A percentile compares a stretch with the other conserved stretches of the same genome.
Conservation (phyloP, 30 jellyfish, hydroid and myxozoan genomes). For the Chrysaora quinquecirrha region DNA sequence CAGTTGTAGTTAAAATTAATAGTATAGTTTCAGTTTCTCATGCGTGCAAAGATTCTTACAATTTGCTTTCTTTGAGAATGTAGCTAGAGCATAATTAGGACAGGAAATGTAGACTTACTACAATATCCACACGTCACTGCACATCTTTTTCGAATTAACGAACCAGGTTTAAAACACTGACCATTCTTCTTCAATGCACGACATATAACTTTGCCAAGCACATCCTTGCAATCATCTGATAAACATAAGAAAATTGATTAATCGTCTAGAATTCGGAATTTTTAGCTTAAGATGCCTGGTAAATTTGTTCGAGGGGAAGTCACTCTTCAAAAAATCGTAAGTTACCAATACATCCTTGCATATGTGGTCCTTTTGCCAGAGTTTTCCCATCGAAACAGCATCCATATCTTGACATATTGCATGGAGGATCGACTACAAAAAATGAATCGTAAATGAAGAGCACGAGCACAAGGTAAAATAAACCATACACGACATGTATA, state of each 20-base stretch:
- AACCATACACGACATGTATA: no score
- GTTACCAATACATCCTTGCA: constrained; percentile 76
- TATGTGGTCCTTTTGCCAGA: constrained; percentile 57
- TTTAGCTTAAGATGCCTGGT: no score
- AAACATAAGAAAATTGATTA: background rate
- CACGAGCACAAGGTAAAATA: no score
- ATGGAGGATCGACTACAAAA: constrained; percentile 63
- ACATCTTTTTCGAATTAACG: constrained; percentile 13
- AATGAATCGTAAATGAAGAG: no score
- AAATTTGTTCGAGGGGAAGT: no score
- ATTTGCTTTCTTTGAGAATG: no score
- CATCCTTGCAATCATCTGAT: constrained; percentile 63
- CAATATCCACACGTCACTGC: constrained; percentile 76
- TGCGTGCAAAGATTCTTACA: no score
- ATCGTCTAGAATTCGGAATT: background rate
- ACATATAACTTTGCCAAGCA: constrained; percentile 4
- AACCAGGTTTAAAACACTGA: constrained; percentile 20
- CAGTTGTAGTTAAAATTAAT: no score
- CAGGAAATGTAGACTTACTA: constrained; percentile 27
- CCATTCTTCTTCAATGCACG: constrained; percentile 23
- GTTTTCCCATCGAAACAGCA: constrained; percentile 76
- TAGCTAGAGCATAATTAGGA: no score
- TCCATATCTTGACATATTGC: constrained; percentile 73
- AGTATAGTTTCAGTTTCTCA: no score
- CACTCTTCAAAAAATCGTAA: no score